Evolutionary conservation across 2,113 vertebrate genomes (phyloP), one percentile per base, ranked within the genome.

Genomic region (Conger conger): DNA sequence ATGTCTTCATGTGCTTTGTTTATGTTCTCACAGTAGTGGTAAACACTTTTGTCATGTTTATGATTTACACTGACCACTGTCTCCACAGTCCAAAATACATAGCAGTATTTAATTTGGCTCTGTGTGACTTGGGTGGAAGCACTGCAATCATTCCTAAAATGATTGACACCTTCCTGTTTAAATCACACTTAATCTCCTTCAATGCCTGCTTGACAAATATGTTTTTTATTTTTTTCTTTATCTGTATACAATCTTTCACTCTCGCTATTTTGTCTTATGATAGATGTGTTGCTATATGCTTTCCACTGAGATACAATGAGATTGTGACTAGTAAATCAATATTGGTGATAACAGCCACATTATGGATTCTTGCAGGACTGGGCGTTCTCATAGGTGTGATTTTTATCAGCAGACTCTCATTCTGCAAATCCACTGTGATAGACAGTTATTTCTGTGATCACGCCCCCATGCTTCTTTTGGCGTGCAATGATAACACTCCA

Each of bases 1-100:
- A 90, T 63, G 57, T 91, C 4, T 94, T 94, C 85, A 85, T 95
- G 7, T 90, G 81, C 38, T 87, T 90, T 86, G 82, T 94, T 33
- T 94, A 90, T n/a, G n/a, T 89, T 35, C 13, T 93, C 1, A 92
- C 93, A 45, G 77, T 94, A 53, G 1, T 93, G 20, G 92, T 88
- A 82, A 94, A 94, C 77, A 42, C 85, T 23, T 11, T 45, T 79
- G 92, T 94, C 1, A 92, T 93, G 90, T 76, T 87, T 13, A 78
- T 93, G 13, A 93, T 94, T 42, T 84, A 9, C n/a, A n/a, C 50
- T 53, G 15, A 53, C 15, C 50, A 53, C 50, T 53, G 54, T 33
- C 78, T 85, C 42, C 84, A 85, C 78, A 85, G 13, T 37, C 84
- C 84, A 42, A 85, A 85, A 68, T 85, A 85, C 35, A n/a, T 80